Evolutionary conservation across 1,140 invertebrate species (phyloP).

Genomic region (Brachionus paranguensis): DNA sequence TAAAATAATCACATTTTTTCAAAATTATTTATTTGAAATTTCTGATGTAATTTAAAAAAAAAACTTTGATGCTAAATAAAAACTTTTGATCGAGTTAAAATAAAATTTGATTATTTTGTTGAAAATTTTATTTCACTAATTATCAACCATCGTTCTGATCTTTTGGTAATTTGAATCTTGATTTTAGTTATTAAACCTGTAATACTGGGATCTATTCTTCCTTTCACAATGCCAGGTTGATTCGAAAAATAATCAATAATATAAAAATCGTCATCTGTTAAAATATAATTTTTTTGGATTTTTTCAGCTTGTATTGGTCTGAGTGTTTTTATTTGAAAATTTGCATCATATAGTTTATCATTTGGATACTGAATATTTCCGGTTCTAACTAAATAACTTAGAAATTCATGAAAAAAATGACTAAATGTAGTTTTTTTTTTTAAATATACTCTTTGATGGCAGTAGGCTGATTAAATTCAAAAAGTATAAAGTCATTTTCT

Average conservation of each 20-base stretch:
- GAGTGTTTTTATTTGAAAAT: constrained; percentile 70
- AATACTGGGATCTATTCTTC: constrained; percentile 62
- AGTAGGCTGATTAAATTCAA: constrained; percentile 72
- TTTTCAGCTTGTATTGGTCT: constrained; percentile 39
- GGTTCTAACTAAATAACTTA: constrained; percentile 76
- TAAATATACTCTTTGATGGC: constrained; percentile 66
- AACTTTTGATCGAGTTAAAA: not conserved
- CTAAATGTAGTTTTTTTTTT: not conserved
- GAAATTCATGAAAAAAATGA: constrained; percentile 41
- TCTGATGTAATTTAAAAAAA: no score
- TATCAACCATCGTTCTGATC: constrained; percentile 81
- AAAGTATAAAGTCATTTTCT: constrained; percentile 71
- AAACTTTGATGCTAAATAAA: no score
- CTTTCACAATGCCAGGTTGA: constrained; percentile 70
- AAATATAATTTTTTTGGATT: constrained; percentile 42
- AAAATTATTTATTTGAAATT: no score
- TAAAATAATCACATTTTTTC: no score
- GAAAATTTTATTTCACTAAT: constrained; percentile 69
- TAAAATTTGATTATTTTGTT: not conserved
- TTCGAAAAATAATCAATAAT: constrained; percentile 54
- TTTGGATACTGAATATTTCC: constrained; percentile 83
- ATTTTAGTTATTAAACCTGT: constrained; percentile 65
- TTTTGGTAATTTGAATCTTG: constrained; percentile 68
- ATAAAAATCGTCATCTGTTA: constrained; percentile 40
- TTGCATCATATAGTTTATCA: constrained; percentile 82